A percentile compares a stretch with the other conserved stretches of the same genome.
Evolutionary conservation across 1,140 invertebrate species (phyloP).

Genomic region (Microplitis demolitor): DNA sequence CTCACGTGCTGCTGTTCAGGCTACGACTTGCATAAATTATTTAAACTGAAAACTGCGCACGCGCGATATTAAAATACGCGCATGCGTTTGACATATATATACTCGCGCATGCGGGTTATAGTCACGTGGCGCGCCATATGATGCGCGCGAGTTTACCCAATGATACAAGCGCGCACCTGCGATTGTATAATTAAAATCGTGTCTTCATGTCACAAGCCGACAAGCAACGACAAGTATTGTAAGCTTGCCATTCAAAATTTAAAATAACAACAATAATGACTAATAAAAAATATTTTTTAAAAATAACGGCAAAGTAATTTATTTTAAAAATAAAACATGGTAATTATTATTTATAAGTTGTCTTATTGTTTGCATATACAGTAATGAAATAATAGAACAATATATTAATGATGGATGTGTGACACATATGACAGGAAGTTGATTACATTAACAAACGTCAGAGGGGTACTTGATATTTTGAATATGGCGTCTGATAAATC

Average conservation of each 20-base stretch:
- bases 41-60: neutral
- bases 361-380: no score
- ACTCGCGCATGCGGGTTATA: neutral
- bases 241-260: no score
- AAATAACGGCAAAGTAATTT: no score
- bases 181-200: neutral
- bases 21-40: neutral
- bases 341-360: no score
- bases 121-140: neutral
- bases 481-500: conserved; percentile 2
- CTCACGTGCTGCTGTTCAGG: neutral
- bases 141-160: conserved; percentile 21
- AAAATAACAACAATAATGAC: no score
- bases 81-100: neutral
- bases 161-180: conserved; percentile 3
- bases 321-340: no score
- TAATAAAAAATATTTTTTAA: no score
- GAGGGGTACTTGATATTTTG: neutral
- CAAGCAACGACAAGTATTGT: no score
- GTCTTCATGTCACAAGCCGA: no score
- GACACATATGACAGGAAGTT: no score
- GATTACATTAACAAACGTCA: neutral
- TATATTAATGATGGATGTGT: no score
- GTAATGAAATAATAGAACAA: no score
- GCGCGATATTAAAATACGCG: neutral